Percentiles rank a stretch among this genome's conserved stretches.
These are phyloP conservation scores for Brachyistius frenatus DNA, from an alignment of 2,113 vertebrate genomes.

Conservation along the genomic window DNA sequence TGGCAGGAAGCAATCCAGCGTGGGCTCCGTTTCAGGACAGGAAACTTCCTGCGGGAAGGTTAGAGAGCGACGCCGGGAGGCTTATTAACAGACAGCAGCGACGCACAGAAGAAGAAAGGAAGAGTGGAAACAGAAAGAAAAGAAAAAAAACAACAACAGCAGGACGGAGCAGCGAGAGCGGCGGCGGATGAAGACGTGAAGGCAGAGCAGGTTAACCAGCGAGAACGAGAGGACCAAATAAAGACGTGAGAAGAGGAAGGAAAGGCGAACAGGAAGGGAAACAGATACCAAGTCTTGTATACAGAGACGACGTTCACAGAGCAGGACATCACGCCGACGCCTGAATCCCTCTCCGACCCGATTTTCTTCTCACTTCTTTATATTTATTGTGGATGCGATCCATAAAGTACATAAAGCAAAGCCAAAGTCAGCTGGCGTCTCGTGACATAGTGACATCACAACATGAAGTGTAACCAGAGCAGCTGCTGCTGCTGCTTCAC, in stretches of 20 bases:
- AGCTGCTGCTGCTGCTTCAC: too few species aligned
- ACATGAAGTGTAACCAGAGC: too few species aligned
- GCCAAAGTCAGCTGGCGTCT: too few species aligned
- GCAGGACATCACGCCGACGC: neutral
- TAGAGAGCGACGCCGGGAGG: slow-evolving; percentile 63
- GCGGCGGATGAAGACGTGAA: neutral
- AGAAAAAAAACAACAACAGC: neutral
- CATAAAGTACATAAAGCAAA: too few species aligned
- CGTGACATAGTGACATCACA: too few species aligned
- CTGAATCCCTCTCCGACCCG: too few species aligned
- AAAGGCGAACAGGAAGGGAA: slow-evolving; percentile 58
- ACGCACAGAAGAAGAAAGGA: slow-evolving; percentile 37
- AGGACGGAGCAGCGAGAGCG: slow-evolving; percentile 36
- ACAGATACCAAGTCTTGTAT: slow-evolving; percentile 12
- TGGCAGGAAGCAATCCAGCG: slow-evolving; percentile 90
- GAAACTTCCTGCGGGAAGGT: slow-evolving; percentile 91
- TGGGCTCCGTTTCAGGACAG: slow-evolving; percentile 90
- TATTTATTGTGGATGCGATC: too few species aligned
- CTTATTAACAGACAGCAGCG: slow-evolving; percentile 68
- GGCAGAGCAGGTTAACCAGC: neutral
- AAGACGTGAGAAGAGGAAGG: slow-evolving; percentile 20
- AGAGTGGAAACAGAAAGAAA: slow-evolving; percentile 55
- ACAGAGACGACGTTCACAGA: slow-evolving; percentile 12
- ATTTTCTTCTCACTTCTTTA: too few species aligned
- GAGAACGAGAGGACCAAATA: slow-evolving; percentile 25